These are phyloP conservation scores for Solea solea DNA, from an alignment of 2,113 vertebrate genomes.

Conservation along the genomic window DNA sequence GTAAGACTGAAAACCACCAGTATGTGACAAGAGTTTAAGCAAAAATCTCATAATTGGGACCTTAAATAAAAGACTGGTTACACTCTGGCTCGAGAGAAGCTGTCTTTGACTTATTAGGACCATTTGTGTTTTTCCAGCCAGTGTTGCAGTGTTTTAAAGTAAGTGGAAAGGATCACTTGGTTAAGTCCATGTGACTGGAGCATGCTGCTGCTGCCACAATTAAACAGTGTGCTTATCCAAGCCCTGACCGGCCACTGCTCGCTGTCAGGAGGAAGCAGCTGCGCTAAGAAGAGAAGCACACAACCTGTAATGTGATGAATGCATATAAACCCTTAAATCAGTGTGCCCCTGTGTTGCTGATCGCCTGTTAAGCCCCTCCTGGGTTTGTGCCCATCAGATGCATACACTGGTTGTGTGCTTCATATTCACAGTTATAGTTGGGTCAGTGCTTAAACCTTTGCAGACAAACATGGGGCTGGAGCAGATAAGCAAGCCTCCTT, in stretches of 20 bases:
- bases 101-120: conserved; percentile 40
- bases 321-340: background rate
- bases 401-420: background rate
- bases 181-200: conserved; percentile 58
- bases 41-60: conserved; percentile 33
- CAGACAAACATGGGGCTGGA: background rate
- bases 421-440: background rate
- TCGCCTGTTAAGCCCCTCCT: background rate
- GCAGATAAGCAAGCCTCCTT: background rate
- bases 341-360: background rate
- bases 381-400: background rate
- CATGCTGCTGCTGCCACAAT: conserved; percentile 51
- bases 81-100: conserved; percentile 17
- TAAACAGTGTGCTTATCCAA: conserved; percentile 60
- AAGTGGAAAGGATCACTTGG: conserved; percentile 56
- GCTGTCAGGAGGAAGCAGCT: conserved; percentile 27
- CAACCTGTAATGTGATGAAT: background rate
- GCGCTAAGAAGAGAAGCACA: background rate
- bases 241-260: conserved; percentile 20
- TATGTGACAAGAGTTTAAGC: conserved; percentile 36
- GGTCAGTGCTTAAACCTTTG: background rate
- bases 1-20: conserved; percentile 4
- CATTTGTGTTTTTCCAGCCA: background rate
- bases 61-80: conserved; percentile 22
- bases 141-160: conserved; percentile 19